Evolutionary conservation across 2,797 vertebrate species (phyloP), one percentile per base, ranked within the genome.

Genomic region (Pseudochirops cupreus): DNA sequence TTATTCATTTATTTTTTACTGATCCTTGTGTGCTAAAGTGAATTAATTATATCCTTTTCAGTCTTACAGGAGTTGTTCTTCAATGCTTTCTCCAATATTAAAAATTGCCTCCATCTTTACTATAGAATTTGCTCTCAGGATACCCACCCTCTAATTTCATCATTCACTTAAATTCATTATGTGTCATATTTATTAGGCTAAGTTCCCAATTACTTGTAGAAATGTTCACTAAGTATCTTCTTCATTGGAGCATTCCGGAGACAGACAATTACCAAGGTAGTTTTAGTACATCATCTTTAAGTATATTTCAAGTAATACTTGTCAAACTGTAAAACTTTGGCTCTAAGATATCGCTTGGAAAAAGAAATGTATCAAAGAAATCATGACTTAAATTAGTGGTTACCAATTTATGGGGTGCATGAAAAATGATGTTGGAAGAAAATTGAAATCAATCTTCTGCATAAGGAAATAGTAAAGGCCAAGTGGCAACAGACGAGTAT

Each of bases 141-240:
- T 90, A 87, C 0, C 87, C 16, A 28, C 62, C 57, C 56, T 89
- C 7, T 90, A 56, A 90, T 92, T 92, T 95, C 58, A n/a, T 93
- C 46, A 91, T 24, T 91, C n/a, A 39, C 50, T 89, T 55, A 96
- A 94, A 96, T 91, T 91, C 94, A 92, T 39, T 26, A 39, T 28
- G 0, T 39, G 16, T 13, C 26, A 92, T 93, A 56, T 96, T 53
- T 93, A 55, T 94, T 33, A 50, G 94, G 4, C 91, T 53, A 94
- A 56, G 24, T 93, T 92, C 91, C 92, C 94, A 93, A 96, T 93
- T 54, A 96, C 1, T 58, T 95, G 54, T 57, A 4, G 28, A 94
- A 93, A 82, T 50, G 74, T 59, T 95, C n/a, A 95, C 87, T 93
- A 95, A n/a, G 0, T 95, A 90, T 93, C 96, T 94, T 94, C 91